Percentiles rank a stretch among this genome's conserved stretches.
Evolutionary conservation across 2,888 invertebrate genomes (phyloP).

Genomic region (Caenorhabditis auriculariae): DNA sequence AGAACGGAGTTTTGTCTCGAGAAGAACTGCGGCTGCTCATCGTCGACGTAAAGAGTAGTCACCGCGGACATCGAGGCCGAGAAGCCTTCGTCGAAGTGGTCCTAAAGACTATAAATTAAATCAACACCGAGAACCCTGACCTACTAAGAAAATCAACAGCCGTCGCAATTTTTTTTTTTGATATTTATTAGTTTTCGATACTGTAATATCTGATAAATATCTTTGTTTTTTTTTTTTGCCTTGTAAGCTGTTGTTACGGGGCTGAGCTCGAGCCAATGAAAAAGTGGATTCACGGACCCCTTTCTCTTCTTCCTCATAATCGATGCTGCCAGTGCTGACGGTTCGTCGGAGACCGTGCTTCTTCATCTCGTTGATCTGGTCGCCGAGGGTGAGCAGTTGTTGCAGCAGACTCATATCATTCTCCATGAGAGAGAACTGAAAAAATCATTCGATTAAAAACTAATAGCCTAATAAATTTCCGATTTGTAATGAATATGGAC

Average conservation of each 20-base stretch:
- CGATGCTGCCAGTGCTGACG: slow-evolving; percentile 30
- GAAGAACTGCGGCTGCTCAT: slow-evolving; percentile 56
- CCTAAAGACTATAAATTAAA: slow-evolving; percentile 20
- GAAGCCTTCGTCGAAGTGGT: slow-evolving; percentile 35
- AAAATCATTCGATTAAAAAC: slow-evolving; percentile 2
- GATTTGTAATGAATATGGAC: no score
- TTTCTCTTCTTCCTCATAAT: slow-evolving; percentile 36
- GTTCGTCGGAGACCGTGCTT: slow-evolving; percentile 30
- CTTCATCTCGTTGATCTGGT: slow-evolving; percentile 48
- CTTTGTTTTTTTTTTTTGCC: no score
- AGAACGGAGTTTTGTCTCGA: slow-evolving; percentile 61
- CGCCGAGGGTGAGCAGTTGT: slow-evolving; percentile 57
- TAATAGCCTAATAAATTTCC: background rate
- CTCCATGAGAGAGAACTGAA: slow-evolving; percentile 62
- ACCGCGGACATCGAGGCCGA: slow-evolving; percentile 55
- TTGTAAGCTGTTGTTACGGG: no score
- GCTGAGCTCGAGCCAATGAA: no score
- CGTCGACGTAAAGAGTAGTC: slow-evolving; percentile 53
- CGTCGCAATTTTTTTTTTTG: background rate
- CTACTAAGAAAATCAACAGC: background rate
- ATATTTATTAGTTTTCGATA: no score
- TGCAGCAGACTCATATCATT: slow-evolving; percentile 61
- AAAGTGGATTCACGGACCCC: no score
- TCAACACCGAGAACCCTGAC: no score
- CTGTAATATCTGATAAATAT: no score